Base-by-base conservation (phyloP, 2,113 vertebrate genomes). In the Seriola aureovittata region DNA sequence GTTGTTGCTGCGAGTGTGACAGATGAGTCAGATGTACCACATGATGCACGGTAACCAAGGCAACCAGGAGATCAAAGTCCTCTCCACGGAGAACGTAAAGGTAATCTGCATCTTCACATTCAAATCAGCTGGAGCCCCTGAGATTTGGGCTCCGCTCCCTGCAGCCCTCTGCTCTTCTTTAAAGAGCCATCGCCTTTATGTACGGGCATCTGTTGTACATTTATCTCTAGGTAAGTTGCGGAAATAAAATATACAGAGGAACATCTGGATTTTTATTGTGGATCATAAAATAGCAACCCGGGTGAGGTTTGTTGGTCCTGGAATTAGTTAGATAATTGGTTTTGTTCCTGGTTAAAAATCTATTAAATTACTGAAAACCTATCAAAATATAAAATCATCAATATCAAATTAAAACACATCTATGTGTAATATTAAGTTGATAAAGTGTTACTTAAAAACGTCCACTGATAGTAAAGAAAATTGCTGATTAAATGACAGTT, bases 71-170 rank as follows among this genome's bases (percentile, higher is more conserved):
- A 86, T 87, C 32, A 0, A 59, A 82, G 89, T 87, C 85, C 85
- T 91, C 88, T 91, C 88, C 71, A n/a, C 3, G 9, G 91, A 90
- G 92, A 88, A 90, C 57, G 25, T 93, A 93, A 94, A 93, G 91
- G 92, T 93, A 77, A 88, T 91, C 89, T 93, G 92, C 92, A 88
- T 91, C 85, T 81, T 88, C 80, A 93, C 92, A 92, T 93, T 94
- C 89, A 85, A 71, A 68, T 78, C 62, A 54, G 25, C 38, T 12
- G 59, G 54, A 82, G 73, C 74, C 36, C 8, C 64, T 21, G 82
- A 78, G 46, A 64, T 70, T 36, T 8, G 36, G 23, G 62, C 64
- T 42, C 59, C 5, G 7, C 66, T 57, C 69, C 74, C 71, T 32
- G 85, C 40, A 66, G 78, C 77, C 68, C 21, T 25, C 54, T 23